A percentile compares a stretch with the other conserved stretches of the same genome.
Evolutionary conservation across 2,888 invertebrate genomes (phyloP).

Genomic region (Hetaerina titia): DNA sequence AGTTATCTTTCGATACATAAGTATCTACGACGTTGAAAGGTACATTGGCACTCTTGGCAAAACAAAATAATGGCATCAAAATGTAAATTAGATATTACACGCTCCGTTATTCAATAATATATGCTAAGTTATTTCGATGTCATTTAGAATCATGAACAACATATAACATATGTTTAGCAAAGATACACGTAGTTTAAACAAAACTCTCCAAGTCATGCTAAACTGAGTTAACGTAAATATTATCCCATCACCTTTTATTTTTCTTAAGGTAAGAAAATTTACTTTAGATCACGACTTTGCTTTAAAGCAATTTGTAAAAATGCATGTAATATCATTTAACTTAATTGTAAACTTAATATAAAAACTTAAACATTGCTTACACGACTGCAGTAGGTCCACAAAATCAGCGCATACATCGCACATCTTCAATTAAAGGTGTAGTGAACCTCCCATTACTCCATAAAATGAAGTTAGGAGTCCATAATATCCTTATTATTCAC

Average conservation of each 20-base stretch:
- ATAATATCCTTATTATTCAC: slow-evolving; percentile 23
- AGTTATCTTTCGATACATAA: too few relatives aligned
- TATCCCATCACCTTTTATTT: too few relatives aligned
- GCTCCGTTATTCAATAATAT: too few relatives aligned
- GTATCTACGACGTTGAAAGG: neutral
- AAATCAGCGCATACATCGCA: slow-evolving; percentile 98
- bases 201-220: too few relatives aligned
- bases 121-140: too few relatives aligned
- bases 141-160: too few relatives aligned
- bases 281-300: too few relatives aligned
- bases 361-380: slow-evolving; percentile 79
- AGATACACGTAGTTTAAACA: too few relatives aligned
- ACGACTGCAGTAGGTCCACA: slow-evolving; percentile 92
- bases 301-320: too few relatives aligned
- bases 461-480: slow-evolving; percentile 50
- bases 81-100: neutral
- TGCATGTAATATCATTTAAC: neutral
- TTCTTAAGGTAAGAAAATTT: too few relatives aligned
- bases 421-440: slow-evolving; percentile 78
- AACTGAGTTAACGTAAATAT: too few relatives aligned
- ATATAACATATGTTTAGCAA: too few relatives aligned
- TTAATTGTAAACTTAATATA: slow-evolving; percentile 9
- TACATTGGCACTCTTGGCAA: neutral
- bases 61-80: neutral
- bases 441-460: slow-evolving; percentile 52